Evolutionary conservation across 2,888 invertebrate genomes (phyloP), one percentile per base, ranked within the genome.

Genomic region (Xestia xanthographa): DNA sequence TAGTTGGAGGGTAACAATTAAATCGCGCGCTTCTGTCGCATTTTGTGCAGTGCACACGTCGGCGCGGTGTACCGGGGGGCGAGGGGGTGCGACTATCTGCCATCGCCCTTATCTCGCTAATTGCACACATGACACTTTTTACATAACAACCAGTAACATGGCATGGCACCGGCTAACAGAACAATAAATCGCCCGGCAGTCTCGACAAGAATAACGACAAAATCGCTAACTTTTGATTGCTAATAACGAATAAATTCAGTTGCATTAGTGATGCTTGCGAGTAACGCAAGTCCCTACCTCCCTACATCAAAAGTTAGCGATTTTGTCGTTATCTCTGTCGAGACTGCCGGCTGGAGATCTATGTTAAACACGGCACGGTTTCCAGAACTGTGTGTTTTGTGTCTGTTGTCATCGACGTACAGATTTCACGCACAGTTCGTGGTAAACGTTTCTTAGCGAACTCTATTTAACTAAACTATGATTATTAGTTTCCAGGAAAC

Each of bases 61-160:
- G 50, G 17, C 26, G 41, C 66, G 72, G 29, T 68, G 38, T 29
- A 14, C 48, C 29, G 29, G 48, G 29, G n/a, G 48, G 20, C 38
- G 41, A 9, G 66, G n/a, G 65, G 67, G 58, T 69, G 79, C 48
- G 66, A 26, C 69, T 67, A 58, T 76, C 80, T 72, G 62, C 58
- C 45, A 74, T 77, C 71, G 71, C 45, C 58, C 68, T 72, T 83
- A 85, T 80, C 80, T 83, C 63, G 58, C 72, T 86, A 85, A 80
- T 83, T 77, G 80, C 72, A 68, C 78, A 77, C 73, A 77, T 77
- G 79, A 70, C 67, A 76, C 66, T 84, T 85, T 70, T 67, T 68
- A 77, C 63, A 56, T 60, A 76, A 72, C 75, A 66, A 43, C 70
- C 38, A 60, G 62, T 71, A 79, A 82, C 60, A 60, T 65, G 66